Conservation (phyloP, 2,113 vertebrate species). For the Zapus hudsonius region DNA sequence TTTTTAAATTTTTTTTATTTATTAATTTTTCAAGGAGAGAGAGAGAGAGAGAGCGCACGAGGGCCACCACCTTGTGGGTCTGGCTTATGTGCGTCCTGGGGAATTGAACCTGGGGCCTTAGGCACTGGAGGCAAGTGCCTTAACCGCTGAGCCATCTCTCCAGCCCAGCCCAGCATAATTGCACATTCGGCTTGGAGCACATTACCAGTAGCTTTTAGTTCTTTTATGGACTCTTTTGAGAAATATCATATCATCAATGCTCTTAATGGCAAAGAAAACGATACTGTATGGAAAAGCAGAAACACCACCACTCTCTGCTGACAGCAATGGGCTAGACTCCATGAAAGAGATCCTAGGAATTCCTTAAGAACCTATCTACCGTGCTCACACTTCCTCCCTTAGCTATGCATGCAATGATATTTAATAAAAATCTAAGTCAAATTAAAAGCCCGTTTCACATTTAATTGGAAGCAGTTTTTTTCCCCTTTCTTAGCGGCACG, state of each 20-base stretch:
- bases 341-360: conserved; percentile 20
- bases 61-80: too few species aligned
- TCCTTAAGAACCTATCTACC: neutral
- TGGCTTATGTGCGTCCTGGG: too few species aligned
- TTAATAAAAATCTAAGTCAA: conserved; percentile 21
- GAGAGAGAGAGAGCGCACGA: too few species aligned
- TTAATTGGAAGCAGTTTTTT: conserved; percentile 44
- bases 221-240: conserved; percentile 12
- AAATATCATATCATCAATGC: neutral
- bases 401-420: conserved; percentile 6
- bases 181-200: conserved; percentile 11
- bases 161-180: neutral
- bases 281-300: neutral
- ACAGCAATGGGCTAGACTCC: neutral
- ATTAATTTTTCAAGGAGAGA: too few species aligned
- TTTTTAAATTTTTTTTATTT: too few species aligned
- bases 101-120: too few species aligned
- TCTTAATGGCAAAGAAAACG: neutral
- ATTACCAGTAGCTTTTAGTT: neutral
- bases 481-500: neutral
- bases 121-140: too few species aligned
- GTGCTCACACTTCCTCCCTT: neutral
- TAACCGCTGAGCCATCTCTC: too few species aligned
- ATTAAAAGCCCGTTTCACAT: conserved; percentile 10
- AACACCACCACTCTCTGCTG: neutral